Base-by-base conservation (phyloP, 2,888 invertebrate species). In the Lutraria lutraria region DNA sequence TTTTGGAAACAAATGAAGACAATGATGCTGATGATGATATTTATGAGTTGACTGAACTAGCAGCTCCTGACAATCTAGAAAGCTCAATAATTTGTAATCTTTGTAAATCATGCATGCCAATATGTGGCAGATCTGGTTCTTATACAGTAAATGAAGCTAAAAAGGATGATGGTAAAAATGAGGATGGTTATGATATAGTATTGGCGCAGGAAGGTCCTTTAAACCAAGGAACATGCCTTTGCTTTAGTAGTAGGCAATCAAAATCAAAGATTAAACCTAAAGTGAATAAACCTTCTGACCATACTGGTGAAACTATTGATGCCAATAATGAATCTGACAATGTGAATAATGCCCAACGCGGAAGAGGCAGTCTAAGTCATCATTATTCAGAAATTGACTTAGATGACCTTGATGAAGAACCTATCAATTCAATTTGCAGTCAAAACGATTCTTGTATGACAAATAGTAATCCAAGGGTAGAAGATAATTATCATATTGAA, bases 341-440 rank as follows among this genome's bases (percentile, higher is more conserved):
- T 68, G 25, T 68, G 25, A 68, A n/a, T 68, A 68, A 25, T 31
- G 76, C 31, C 16, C 25, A 31, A 34, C n/a, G n/a, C n/a, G 31
- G 13, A 31, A 19, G 13, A 34, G 31, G 76, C 16, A 76, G 34
- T 76, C 4, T 76, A 16, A 76, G 76, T 76, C 31, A 76, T 76
- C 76, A 76, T 34, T 76, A 76, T 19, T 76, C 76, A 34, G 76
- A 76, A 31, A 82, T 31, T 19, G 82, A 82, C 29, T 56, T 56
- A 25, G 21, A 29, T 29, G 31, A 82, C n/a, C 15, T 81, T 25
- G 56, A 54, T 56, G 82, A 56, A 82, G 60, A 56, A 6, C n/a
- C 60, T 19, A 15, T 52, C 1, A 53, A 53, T n/a, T 21, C 8
- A 53, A 43, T 43, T 43, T 43, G 4, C 43, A 43, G 8, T 43